Base-by-base conservation (phyloP, 37 sponge, comb jelly and placozoan species). In the Ephydatia muelleri region DNA sequence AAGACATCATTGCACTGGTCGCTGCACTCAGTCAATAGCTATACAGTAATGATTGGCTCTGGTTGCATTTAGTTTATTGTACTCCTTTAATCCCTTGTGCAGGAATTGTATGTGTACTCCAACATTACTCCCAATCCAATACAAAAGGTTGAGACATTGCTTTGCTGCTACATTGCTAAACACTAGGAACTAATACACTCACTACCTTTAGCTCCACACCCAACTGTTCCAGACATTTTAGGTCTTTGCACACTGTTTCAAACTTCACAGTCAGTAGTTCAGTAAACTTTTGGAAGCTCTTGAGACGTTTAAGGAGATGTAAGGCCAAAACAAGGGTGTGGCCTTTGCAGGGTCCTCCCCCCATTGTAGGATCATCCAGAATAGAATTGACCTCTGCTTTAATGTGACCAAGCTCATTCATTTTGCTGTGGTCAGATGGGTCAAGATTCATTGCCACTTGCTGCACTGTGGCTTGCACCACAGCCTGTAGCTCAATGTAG, bases 401-500 rank as follows among this genome's bases (percentile, higher is more conserved):
- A 36, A 78, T 26, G 11, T 16, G 74, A 4, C 73, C 27, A 8
- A 84, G 9, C 21, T 84, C 49, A 21, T 39, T 75, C 22, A 79
- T 35, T 49, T 66, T 77, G 67, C 49, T 32, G 5, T 65, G 81
- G 1, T 84, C 23, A 32, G 72, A 29, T 3, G 43, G 43, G 26
- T 68, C 28, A 26, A 80, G 40, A n/a, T 43, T 5, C 5, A 47
- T n/a, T 78, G 90, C 84, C 25, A 34, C 43, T 64, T 78, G 67
- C 64, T 48, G 29, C 27, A 88, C 66, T 25, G 80, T 35, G n/a
- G 77, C 66, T 72, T 91, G 92, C 12, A 87, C 23, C 28, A 88
- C 79, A 47, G 92, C 92, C 78, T 91, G 92, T 65, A 67, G 77
- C 49, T 91, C 92, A 67, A 91, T 87, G 23, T 87, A 84, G 12